Evolutionary conservation across 2,113 vertebrate species (phyloP).

Genomic region (Gopherus flavomarginatus): DNA sequence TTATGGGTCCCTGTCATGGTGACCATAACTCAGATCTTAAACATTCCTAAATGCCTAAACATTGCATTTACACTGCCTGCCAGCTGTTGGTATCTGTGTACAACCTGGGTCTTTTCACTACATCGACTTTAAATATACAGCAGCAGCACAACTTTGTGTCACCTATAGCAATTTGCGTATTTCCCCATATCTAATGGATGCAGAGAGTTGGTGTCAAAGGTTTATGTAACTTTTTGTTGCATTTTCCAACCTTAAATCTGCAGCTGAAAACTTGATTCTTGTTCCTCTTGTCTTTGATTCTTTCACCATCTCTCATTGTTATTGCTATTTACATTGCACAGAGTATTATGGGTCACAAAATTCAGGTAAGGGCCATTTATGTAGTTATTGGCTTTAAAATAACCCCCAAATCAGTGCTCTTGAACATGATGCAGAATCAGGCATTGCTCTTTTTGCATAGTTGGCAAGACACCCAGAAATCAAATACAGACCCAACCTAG

Average conservation of each 20-base stretch:
- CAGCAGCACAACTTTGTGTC: neutral
- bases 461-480: neutral
- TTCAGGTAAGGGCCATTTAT: neutral
- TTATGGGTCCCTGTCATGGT: neutral
- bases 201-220: neutral
- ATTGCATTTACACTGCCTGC: neutral
- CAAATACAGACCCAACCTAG: neutral
- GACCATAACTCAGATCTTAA: neutral
- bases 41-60: neutral
- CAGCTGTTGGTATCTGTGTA: neutral
- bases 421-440: neutral
- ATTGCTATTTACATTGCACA: neutral
- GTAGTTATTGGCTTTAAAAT: neutral
- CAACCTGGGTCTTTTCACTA: neutral
- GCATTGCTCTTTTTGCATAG: neutral
- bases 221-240: neutral
- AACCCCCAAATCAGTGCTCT: neutral
- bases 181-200: neutral
- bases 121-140: neutral
- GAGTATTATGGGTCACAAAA: neutral
- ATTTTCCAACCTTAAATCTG: neutral
- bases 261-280: neutral
- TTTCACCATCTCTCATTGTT: neutral
- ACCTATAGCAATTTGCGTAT: rapidly evolving
- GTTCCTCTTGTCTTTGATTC: neutral